A percentile compares a stretch with the other conserved stretches of the same genome.
Conservation (phyloP, 1,140 invertebrate genomes). For the Colletes gigas region DNA sequence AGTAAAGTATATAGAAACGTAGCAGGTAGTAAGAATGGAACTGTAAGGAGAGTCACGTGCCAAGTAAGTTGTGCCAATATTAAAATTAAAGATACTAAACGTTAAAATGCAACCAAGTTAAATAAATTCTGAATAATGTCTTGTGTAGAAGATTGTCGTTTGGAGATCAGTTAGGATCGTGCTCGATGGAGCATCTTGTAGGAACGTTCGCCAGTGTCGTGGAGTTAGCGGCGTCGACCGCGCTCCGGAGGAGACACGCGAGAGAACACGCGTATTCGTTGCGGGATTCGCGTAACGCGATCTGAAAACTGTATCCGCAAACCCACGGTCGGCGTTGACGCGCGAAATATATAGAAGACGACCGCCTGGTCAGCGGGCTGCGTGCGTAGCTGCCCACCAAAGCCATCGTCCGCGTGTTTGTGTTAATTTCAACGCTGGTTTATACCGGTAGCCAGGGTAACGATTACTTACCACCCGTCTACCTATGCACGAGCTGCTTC, state of each 20-base stretch:
- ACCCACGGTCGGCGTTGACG: slow-evolving; percentile 53
- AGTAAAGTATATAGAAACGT: no score
- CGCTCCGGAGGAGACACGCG: not conserved
- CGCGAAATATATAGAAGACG: slow-evolving; percentile 44
- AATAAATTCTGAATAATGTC: no score
- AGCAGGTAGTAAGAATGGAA: no score
- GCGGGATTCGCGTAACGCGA: slow-evolving; percentile 59
- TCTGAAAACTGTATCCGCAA: slow-evolving; percentile 55
- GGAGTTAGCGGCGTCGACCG: slow-evolving; percentile 6
- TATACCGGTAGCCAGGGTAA: slow-evolving; percentile 68
- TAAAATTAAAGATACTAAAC: no score
- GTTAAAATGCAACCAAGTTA: no score
- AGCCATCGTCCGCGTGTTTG: slow-evolving; percentile 32
- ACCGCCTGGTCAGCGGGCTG: no score
- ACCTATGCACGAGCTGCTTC: not conserved
- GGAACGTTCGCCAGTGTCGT: no score
- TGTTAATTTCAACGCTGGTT: slow-evolving; percentile 68
- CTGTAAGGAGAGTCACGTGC: no score
- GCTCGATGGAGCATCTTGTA: no score
- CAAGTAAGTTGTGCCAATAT: no score
- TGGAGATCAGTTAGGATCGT: no score
- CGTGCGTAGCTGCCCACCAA: slow-evolving; percentile 12
- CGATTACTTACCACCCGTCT: slow-evolving; percentile 58
- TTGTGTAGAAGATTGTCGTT: no score
- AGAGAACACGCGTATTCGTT: slow-evolving; percentile 34